Evolutionary conservation across 2,113 vertebrate genomes (phyloP).

Genomic region (Ctenomys sociabilis): DNA sequence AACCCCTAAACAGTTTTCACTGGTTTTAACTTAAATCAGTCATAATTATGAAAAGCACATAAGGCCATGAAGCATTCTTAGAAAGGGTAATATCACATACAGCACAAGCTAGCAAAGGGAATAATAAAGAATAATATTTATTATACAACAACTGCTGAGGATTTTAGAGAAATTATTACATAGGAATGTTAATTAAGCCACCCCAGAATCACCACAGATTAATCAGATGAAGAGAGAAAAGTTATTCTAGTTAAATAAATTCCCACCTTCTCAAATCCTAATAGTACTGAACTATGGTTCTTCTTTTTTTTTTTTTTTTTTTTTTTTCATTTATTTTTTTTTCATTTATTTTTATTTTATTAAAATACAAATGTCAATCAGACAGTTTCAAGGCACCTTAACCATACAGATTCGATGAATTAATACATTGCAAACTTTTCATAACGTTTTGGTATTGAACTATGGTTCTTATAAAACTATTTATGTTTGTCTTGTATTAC

Average conservation of each 20-base stretch:
- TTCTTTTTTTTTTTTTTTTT: no score
- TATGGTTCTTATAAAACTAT: constrained; percentile 50
- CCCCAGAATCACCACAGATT: neutral
- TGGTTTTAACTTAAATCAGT: constrained; percentile 12
- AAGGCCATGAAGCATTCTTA: neutral
- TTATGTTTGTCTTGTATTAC: neutral
- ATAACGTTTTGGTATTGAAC: no score
- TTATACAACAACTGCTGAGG: neutral
- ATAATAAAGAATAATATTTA: constrained; percentile 25
- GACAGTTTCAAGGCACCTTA: no score
- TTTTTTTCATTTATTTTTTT: no score
- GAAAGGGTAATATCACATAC: neutral
- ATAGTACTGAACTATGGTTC: constrained; percentile 26
- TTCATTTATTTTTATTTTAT: no score
- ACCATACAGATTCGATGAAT: no score
- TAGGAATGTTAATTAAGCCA: constrained; percentile 28
- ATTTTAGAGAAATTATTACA: neutral
- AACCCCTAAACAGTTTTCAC: neutral
- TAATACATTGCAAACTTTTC: no score
- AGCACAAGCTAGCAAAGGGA: neutral
- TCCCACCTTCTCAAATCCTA: neutral
- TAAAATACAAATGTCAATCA: no score
- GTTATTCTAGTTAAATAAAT: constrained; percentile 35
- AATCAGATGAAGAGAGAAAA: neutral
- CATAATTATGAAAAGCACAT: neutral